phyloP scores from a whole-genome alignment of 2,888 invertebrate genomes.

The Alviniconcha strummeri region DNA sequence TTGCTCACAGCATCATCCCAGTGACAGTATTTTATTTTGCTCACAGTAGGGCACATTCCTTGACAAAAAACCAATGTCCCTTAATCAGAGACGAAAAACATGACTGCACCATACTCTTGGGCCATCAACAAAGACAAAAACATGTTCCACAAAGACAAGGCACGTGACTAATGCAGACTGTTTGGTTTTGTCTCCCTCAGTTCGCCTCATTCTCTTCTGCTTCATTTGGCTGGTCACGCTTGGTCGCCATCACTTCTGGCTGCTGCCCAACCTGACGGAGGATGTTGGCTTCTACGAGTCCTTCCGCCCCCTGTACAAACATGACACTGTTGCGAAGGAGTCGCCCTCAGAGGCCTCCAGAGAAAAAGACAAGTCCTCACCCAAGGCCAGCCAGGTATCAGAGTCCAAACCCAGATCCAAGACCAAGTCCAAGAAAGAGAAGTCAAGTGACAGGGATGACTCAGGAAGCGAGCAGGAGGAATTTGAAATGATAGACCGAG shows the following conservation, averaged over 20 bases:
- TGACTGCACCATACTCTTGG: too few species aligned
- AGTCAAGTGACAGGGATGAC: slow-evolving; percentile 44
- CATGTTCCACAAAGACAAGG: too few species aligned
- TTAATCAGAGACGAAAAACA: too few species aligned
- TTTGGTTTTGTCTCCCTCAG: slow-evolving; percentile 65
- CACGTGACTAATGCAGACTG: neutral
- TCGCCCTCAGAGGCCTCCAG: slow-evolving; percentile 9
- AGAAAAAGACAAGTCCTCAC: slow-evolving; percentile 10
- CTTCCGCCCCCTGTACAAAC: slow-evolving; percentile 85
- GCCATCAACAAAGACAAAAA: too few species aligned
- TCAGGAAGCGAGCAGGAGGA: slow-evolving; percentile 40
- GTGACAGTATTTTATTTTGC: too few species aligned
- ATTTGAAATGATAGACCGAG: slow-evolving; percentile 43
- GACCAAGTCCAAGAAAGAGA: slow-evolving; percentile 34
- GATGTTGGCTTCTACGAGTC: slow-evolving; percentile 99
- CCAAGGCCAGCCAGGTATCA: neutral
- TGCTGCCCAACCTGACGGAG: slow-evolving; percentile 98
- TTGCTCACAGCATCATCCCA: too few species aligned
- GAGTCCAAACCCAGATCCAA: neutral
- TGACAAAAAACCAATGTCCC: too few species aligned
- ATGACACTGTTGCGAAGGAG: slow-evolving; percentile 34
- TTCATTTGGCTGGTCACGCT: slow-evolving; percentile 90
- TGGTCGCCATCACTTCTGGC: slow-evolving; percentile 95
- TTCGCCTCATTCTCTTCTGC: slow-evolving; percentile 93
- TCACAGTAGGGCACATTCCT: too few species aligned